phyloP scores from a whole-genome alignment of 2,888 invertebrate species.

The Limnephilus auricula region DNA sequence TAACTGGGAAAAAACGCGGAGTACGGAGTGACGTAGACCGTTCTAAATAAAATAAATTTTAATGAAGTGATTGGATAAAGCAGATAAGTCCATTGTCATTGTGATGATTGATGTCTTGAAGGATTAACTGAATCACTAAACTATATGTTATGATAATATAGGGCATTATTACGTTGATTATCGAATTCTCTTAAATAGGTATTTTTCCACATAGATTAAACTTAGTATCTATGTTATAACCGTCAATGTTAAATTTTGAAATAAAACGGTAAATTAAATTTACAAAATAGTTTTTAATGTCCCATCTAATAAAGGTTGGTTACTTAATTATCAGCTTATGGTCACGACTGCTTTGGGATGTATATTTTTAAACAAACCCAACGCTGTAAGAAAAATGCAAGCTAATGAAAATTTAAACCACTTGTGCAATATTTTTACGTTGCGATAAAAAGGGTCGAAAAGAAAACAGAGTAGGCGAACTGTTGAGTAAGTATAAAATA shows the following conservation, averaged over 20 bases:
- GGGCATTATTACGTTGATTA: not conserved
- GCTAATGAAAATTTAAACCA: not conserved
- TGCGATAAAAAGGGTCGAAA: not conserved
- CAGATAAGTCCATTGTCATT: no score
- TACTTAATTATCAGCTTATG: not conserved
- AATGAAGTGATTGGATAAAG: no score
- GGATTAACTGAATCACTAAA: not conserved
- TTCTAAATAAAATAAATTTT: no score
- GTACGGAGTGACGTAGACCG: no score
- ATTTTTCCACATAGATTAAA: not conserved
- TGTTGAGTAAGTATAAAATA: constrained; percentile 1
- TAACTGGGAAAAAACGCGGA: no score
- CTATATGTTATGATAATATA: no score
- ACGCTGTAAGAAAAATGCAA: not conserved
- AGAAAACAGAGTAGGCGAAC: not conserved
- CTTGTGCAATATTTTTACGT: not conserved
- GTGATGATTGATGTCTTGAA: no score
- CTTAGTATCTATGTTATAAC: not conserved
- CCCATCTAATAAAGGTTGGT: not conserved
- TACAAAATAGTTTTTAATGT: not conserved
- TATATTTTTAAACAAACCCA: not conserved
- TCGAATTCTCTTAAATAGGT: not conserved
- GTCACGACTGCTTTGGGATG: not conserved
- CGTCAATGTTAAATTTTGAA: not conserved
- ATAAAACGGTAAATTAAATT: not conserved